Conservation (phyloP, 2,113 vertebrate species). For the Taurulus bubalis region DNA sequence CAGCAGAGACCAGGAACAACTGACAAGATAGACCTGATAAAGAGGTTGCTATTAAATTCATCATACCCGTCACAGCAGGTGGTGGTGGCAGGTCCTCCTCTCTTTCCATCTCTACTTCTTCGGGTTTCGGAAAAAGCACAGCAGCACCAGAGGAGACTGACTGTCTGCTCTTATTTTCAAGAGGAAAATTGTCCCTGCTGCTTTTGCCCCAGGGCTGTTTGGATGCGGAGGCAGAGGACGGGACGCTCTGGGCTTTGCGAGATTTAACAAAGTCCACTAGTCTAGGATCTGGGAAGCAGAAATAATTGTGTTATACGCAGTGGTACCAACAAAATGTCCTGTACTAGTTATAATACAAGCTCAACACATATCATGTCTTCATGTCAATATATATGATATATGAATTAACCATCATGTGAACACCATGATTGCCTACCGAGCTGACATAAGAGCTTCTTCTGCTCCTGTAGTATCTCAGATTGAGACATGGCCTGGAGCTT, state of each 20-base stretch:
- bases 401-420: neutral
- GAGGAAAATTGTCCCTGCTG: conserved; percentile 23
- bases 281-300: conserved; percentile 86
- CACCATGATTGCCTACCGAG: conserved; percentile 83
- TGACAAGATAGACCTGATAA: neutral
- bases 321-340: conserved; percentile 9
- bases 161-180: conserved; percentile 31
- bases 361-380: neutral
- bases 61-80: conserved; percentile 80
- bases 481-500: conserved; percentile 86
- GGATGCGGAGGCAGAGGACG: conserved; percentile 53
- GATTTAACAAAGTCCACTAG: conserved; percentile 92
- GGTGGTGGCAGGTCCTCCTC: conserved; percentile 58
- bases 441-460: conserved; percentile 86
- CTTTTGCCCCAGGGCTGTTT: conserved; percentile 37
- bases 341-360: neutral
- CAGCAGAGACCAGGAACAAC: neutral
- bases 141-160: conserved; percentile 28
- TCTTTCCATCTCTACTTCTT: conserved; percentile 72
- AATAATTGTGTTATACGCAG: conserved; percentile 39
- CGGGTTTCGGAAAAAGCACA: conserved; percentile 32
- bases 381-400: neutral
- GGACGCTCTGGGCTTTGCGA: conserved; percentile 65
- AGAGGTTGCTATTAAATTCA: conserved; percentile 16
- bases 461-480: conserved; percentile 90